phyloP scores from a whole-genome alignment of 2,797 vertebrate species.

The Falco rusticolus region DNA sequence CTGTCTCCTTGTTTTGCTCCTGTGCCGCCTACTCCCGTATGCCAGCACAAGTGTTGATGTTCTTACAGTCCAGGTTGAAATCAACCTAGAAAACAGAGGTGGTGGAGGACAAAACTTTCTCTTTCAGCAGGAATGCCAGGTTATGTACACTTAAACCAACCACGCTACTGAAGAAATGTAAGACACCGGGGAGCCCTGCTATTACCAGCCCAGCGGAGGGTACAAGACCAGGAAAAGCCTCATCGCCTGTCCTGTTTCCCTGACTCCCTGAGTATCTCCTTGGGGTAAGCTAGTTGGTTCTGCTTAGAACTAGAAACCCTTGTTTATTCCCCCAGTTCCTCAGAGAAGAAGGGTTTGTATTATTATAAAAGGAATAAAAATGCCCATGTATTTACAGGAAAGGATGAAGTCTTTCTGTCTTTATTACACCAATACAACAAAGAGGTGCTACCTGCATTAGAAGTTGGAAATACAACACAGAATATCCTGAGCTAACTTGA shows the following conservation, averaged over 20 bases:
- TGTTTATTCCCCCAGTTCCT: not conserved
- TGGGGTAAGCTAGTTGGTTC: not conserved
- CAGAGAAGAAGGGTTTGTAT: not conserved
- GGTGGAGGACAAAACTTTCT: not conserved
- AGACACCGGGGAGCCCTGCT: not conserved
- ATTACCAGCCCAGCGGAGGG: not conserved
- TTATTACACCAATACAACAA: not conserved
- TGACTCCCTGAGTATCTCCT: not conserved
- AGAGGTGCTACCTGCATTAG: not conserved
- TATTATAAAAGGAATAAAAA: not conserved
- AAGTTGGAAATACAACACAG: not conserved
- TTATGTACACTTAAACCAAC: fast-evolving
- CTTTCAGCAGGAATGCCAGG: not conserved
- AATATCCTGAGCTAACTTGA: not conserved
- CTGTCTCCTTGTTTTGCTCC: constrained; percentile 19
- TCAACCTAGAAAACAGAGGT: constrained; percentile 6
- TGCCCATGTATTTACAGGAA: not conserved
- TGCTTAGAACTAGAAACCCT: not conserved
- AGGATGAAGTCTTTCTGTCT: not conserved
- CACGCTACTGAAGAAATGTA: not conserved
- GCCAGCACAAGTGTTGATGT: not conserved
- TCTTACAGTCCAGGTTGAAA: constrained; percentile 11
- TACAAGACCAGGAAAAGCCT: not conserved
- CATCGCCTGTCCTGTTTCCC: not conserved
- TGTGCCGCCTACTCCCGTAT: not conserved